Evolutionary conservation across 2,797 vertebrate species (phyloP), one percentile per base, ranked within the genome.

Genomic region (Xenentodon cancila): DNA sequence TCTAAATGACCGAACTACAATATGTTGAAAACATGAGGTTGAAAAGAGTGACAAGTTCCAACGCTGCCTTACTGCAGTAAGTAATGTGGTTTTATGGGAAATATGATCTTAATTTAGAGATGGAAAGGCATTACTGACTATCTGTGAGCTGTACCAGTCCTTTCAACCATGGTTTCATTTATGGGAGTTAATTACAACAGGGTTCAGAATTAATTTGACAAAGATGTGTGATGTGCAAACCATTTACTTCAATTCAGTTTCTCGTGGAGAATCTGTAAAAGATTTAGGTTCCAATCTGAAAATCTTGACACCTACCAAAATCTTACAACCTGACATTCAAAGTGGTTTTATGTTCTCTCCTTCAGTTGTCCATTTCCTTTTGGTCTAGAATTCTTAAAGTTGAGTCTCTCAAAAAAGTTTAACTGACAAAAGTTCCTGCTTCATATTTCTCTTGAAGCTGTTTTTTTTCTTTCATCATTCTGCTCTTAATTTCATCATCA

Each of bases 401-500:
- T 65, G 27, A 34, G 9, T 42, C 45, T 48, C 43, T 71, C 5
- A 7, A 40, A 50, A 78, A 79, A 25, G 56, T 70, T 70, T 17
- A 27, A 32, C 59, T 55, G 71, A 66, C 62, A 59, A 55, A 50
- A 71, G 22, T 71, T 53, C 37, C 75, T 67, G 56, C 55, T 43
- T 20, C 56, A 19, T 55, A 68, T 79, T 79, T 75, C 60, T 77
- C 19, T 19, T 63, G 42, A 63, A 71, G 73, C 18, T 68, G 73
- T 68, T 65, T 68, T 79, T 61, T 61, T 58, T 27, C 63, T 87
- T 82, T 84, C 80, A 79, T 65, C 73, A 59, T 45, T 37, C 27
- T 25, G 20, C 22, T 64, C 61, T 21, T 68, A 52, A 40, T 90
- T 86, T 87, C 82, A 84, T 88, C 86, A 88, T 60, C 48, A 21